Conservation (phyloP, 2,888 invertebrate species). For the Himalopsyche anomala region DNA sequence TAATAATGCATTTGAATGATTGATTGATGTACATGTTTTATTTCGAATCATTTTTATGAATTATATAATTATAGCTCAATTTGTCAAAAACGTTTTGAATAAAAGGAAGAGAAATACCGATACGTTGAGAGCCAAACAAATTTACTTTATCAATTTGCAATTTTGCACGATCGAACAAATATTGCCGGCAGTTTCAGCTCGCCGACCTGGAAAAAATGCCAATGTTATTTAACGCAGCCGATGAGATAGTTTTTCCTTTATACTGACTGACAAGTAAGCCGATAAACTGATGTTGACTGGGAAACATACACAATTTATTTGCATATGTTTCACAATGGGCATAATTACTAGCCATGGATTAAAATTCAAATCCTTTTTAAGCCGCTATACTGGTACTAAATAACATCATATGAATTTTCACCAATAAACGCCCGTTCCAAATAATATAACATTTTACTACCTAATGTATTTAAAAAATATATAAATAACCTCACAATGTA, state of each 20-base stretch:
- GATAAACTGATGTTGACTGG: conserved; percentile 6
- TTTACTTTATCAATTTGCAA: conserved; percentile 54
- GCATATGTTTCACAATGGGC: background rate
- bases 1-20: no score
- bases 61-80: background rate
- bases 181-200: background rate
- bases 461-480: no score
- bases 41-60: no score
- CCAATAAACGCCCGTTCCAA: no score
- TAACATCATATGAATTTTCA: no score
- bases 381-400: background rate
- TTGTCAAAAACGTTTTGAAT: background rate
- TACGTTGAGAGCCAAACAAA: conserved; percentile 23
- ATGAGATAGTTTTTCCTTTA: conserved; percentile 13
- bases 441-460: no score
- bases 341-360: background rate
- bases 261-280: background rate
- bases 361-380: background rate
- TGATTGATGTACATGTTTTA: no score
- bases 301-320: background rate
- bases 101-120: background rate
- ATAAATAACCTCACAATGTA: no score
- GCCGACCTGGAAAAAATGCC: conserved; percentile 50
- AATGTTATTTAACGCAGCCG: conserved; percentile 28
- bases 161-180: conserved; percentile 45